Conservation (phyloP, 92 coral and sea anemone species). For the Heteractis magnifica region DNA sequence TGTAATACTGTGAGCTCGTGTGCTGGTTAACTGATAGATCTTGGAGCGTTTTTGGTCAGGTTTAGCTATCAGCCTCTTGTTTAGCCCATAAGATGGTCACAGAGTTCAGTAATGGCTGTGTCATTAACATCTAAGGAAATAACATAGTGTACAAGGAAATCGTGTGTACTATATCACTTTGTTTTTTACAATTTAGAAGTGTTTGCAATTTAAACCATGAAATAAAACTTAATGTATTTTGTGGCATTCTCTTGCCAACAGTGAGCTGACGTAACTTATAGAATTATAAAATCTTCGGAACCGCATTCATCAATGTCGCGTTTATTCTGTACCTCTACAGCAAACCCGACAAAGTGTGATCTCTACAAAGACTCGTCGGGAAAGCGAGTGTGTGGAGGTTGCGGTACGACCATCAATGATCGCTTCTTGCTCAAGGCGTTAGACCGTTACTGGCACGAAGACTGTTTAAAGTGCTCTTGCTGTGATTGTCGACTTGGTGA, state of each 20-base stretch:
- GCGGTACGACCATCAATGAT: slow-evolving; percentile 77
- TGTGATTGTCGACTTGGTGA: slow-evolving; percentile 99
- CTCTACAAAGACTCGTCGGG: slow-evolving; percentile 66
- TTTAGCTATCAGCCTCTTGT: background rate
- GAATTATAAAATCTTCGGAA: background rate
- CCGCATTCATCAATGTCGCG: background rate
- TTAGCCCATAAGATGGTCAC: background rate
- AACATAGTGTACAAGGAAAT: too few relatives aligned
- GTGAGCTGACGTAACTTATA: background rate
- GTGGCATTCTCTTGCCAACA: background rate
- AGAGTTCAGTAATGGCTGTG: too few relatives aligned
- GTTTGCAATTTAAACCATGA: too few relatives aligned
- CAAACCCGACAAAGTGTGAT: slow-evolving; percentile 64
- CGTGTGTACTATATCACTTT: too few relatives aligned
- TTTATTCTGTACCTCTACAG: slow-evolving; percentile 5
- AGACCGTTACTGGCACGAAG: slow-evolving; percentile 98
- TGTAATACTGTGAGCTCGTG: background rate
- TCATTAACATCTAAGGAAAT: too few relatives aligned
- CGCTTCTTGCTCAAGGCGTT: slow-evolving; percentile 93
- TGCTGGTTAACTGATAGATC: background rate
- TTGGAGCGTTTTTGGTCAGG: background rate
- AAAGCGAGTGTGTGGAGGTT: slow-evolving; percentile 89
- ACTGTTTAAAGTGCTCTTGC: slow-evolving; percentile 94
- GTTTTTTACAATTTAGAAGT: too few relatives aligned
- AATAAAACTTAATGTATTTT: too few relatives aligned